Evolutionary conservation across 37 sponge, comb jelly and placozoan genomes (phyloP).

Genomic region (Tethya wilhelma): DNA sequence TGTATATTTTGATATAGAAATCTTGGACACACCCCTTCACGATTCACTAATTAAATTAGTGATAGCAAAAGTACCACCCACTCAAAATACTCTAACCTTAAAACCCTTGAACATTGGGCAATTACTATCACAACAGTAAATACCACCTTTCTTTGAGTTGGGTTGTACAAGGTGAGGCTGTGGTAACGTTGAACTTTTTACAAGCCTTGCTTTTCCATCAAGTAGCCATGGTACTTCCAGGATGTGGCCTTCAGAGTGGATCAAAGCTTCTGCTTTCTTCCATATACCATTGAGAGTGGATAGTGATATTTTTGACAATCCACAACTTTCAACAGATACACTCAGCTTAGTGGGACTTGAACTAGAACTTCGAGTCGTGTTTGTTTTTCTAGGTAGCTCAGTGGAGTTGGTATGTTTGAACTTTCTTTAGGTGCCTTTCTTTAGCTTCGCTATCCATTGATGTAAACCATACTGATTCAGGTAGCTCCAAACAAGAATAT

Average conservation of each 20-base stretch:
- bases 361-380: no score
- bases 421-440: not conserved
- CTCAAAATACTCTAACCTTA: no score
- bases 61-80: no score
- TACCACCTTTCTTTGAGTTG: not conserved
- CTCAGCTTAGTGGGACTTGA: no score
- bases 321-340: not conserved
- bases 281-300: not conserved
- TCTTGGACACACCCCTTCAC: no score
- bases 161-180: not conserved
- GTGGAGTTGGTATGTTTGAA: not conserved
- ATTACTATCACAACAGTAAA: not conserved
- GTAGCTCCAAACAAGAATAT: not conserved
- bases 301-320: not conserved
- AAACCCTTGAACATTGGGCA: not conserved
- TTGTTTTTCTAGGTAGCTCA: no score
- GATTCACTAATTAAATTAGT: no score
- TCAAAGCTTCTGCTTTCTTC: not conserved
- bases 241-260: not conserved
- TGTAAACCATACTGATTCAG: not conserved
- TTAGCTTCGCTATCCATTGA: not conserved
- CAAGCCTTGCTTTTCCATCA: not conserved
- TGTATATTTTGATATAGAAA: no score
- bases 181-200: not conserved
- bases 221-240: not conserved